Conservation (phyloP, 2,888 invertebrate species). For the Drosophila recens region DNA sequence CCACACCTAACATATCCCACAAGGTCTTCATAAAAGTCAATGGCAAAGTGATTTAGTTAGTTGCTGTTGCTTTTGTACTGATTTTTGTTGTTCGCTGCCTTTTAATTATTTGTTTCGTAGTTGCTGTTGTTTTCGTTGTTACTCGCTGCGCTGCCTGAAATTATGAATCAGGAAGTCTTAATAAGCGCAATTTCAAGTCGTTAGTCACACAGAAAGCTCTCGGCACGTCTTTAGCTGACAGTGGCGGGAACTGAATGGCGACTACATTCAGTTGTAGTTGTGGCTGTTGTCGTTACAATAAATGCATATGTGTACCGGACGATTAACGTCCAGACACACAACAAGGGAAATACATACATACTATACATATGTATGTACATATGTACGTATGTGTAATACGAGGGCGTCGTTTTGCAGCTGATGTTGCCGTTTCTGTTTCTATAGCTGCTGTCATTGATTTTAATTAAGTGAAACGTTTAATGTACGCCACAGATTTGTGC, state of each 20-base stretch:
- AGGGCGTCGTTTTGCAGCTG: conserved; percentile 64
- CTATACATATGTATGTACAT: background rate
- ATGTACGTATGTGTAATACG: conserved; percentile 29
- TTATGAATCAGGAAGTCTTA: conserved; percentile 82
- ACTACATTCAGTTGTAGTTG: conserved; percentile 10
- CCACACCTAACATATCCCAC: background rate
- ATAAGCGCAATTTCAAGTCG: conserved; percentile 81
- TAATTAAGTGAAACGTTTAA: conserved; percentile 76
- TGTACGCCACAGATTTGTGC: conserved; percentile 73
- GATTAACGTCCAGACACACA: conserved; percentile 26
- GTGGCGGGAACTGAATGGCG: background rate
- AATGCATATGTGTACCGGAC: conserved; percentile 7
- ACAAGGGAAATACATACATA: conserved; percentile 2
- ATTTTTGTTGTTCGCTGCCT: conserved; percentile 25
- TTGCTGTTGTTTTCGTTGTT: conserved; percentile 28
- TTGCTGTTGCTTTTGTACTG: conserved; percentile 18
- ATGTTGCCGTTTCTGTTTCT: conserved; percentile 4
- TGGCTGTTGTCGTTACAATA: conserved; percentile 9
- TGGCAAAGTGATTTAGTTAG: conserved; percentile 7
- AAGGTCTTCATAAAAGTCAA: conserved; percentile 1
- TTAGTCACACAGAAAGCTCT: conserved; percentile 64
- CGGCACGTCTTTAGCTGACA: conserved; percentile 33
- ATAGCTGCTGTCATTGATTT: conserved; percentile 11
- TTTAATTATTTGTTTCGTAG: conserved; percentile 23
- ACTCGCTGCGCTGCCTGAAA: conserved; percentile 65